phyloP scores from a whole-genome alignment of 2,888 invertebrate species.

The Ceramica pisi region DNA sequence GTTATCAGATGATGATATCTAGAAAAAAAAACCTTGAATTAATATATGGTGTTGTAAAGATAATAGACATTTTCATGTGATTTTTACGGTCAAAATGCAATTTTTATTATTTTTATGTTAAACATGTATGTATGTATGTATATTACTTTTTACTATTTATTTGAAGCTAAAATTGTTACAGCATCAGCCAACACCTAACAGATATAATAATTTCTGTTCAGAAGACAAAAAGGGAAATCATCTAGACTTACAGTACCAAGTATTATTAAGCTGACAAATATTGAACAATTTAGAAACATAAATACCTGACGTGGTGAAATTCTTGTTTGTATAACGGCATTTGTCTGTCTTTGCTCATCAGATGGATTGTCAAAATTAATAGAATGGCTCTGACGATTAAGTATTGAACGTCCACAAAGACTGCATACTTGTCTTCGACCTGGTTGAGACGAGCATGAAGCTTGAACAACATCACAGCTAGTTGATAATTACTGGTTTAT shows the following conservation, averaged over 20 bases:
- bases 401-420: conserved; percentile 25
- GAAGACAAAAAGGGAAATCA: not conserved
- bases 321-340: conserved; percentile 29
- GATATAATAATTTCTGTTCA: not conserved
- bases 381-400: conserved; percentile 23
- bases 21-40: conserved; percentile 7
- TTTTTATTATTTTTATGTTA: conserved; percentile 13
- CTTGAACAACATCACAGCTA: conserved; percentile 24
- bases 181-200: conserved; percentile 1
- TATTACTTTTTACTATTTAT: not conserved
- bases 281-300: conserved; percentile 23
- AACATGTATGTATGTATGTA: not conserved
- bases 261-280: not conserved
- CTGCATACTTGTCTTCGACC: conserved; percentile 25
- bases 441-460: conserved; percentile 18
- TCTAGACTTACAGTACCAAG: no score
- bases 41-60: not conserved
- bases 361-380: conserved; percentile 32
- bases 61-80: no score
- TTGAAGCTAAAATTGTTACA: conserved; percentile 3
- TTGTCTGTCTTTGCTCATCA: conserved; percentile 30
- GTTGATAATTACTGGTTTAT: conserved; percentile 11
- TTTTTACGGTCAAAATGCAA: no score
- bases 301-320: conserved; percentile 38
- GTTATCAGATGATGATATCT: conserved; percentile 18